Conservation (phyloP, 2,113 vertebrate species). For the Capreolus pygargus region DNA sequence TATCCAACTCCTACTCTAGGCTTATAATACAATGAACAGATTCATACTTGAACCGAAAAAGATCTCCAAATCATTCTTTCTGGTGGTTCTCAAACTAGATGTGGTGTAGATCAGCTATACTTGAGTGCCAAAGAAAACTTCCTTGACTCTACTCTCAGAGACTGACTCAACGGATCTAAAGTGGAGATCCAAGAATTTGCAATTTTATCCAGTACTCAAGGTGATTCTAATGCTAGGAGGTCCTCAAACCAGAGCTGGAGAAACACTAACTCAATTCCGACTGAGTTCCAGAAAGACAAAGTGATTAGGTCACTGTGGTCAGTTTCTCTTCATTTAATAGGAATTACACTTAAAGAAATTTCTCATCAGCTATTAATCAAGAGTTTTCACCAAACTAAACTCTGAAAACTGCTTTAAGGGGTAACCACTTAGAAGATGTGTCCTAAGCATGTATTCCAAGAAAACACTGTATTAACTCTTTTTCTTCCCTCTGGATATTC, state of each 20-base stretch:
- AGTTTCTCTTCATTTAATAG: not conserved
- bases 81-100: not conserved
- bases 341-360: not conserved
- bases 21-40: not conserved
- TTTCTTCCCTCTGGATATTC: not conserved
- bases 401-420: conserved; percentile 26
- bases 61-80: not conserved
- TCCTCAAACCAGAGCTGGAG: not conserved
- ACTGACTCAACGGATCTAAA: not conserved
- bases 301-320: not conserved
- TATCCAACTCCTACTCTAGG: conserved; percentile 3
- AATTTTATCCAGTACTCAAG: not conserved
- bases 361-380: not conserved
- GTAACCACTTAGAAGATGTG: not conserved
- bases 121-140: conserved; percentile 23
- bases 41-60: not conserved
- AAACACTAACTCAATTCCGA: not conserved
- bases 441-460: not conserved
- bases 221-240: not conserved
- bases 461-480: not conserved
- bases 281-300: not conserved
- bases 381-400: not conserved
- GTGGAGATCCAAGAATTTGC: not conserved
- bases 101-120: not conserved
- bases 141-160: not conserved